These are phyloP conservation scores for Peromyscus aztecus DNA, from an alignment of 2,797 vertebrate genomes.

Conservation along the genomic window DNA sequence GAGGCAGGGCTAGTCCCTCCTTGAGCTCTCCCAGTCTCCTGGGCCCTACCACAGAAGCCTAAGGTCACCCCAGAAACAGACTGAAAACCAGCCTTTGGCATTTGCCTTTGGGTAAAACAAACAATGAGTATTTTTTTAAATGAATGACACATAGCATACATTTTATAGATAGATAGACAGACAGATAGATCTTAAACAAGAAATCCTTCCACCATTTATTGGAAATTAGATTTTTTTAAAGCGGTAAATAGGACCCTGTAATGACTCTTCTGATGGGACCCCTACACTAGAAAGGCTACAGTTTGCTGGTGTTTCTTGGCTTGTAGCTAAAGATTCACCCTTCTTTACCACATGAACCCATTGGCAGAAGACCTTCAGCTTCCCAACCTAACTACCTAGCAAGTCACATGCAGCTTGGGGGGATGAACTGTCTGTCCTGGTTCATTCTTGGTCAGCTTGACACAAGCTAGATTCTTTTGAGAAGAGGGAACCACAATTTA, in stretches of 20 bases:
- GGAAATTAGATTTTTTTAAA: background rate
- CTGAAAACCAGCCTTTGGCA: background rate
- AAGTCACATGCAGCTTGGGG: background rate
- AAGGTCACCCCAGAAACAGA: background rate
- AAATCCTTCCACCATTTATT: conserved; percentile 29
- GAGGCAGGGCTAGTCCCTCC: rapidly evolving
- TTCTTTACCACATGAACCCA: background rate
- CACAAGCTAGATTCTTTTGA: background rate
- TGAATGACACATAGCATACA: background rate
- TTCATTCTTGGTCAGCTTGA: background rate
- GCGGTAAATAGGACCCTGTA: background rate
- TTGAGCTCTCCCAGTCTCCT: background rate
- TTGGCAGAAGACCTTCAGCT: background rate
- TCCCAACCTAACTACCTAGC: background rate
- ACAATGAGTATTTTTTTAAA: conserved; percentile 54
- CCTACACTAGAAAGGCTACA: background rate
- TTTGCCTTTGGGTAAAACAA: conserved; percentile 58
- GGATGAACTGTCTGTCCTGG: too few relatives aligned
- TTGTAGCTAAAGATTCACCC: background rate
- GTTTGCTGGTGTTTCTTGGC: background rate
- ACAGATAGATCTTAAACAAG: background rate
- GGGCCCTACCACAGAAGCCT: background rate
- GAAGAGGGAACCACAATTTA: background rate
- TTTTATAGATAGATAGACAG: background rate
- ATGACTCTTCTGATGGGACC: background rate